These are phyloP conservation scores for Tipula vernalis DNA, from an alignment of 2,888 invertebrate species.

Conservation along the genomic window DNA sequence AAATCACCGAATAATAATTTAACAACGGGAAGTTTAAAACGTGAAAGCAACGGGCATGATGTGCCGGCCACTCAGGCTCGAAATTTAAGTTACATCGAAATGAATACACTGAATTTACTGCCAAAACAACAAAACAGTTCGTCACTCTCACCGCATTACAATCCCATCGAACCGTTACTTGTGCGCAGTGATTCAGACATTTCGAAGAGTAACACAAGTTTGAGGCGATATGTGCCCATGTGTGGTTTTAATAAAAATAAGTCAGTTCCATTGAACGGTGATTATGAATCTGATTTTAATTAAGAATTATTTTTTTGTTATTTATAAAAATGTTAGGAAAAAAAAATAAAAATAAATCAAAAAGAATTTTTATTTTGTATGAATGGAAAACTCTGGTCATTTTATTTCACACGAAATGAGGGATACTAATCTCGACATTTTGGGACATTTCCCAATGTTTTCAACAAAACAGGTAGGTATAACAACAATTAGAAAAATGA, in stretches of 20 bases:
- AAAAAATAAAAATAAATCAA: not conserved
- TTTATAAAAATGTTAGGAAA: not conserved
- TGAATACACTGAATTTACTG: slow-evolving; percentile 16
- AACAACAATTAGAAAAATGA: too few species aligned
- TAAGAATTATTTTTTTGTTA: not conserved
- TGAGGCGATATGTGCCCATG: slow-evolving; percentile 19
- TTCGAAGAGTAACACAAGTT: slow-evolving; percentile 15
- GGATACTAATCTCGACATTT: not conserved
- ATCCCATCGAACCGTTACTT: slow-evolving; percentile 19
- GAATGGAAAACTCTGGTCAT: not conserved
- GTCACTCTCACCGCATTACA: slow-evolving; percentile 14
- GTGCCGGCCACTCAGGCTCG: not conserved
- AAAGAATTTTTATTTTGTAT: not conserved
- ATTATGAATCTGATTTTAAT: not conserved
- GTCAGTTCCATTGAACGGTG: not conserved
- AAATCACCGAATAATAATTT: slow-evolving; percentile 17
- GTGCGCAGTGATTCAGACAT: slow-evolving; percentile 12
- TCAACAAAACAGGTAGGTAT: not conserved
- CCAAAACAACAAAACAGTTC: slow-evolving; percentile 12
- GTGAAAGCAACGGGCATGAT: not conserved
- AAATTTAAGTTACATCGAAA: slow-evolving; percentile 4
- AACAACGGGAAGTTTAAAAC: slow-evolving; percentile 18
- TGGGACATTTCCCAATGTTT: not conserved
- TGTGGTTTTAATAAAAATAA: slow-evolving; percentile 13
- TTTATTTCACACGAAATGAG: not conserved